Percentiles rank a stretch among this genome's conserved stretches.
These are phyloP conservation scores for Enchytraeus crypticus DNA, from an alignment of 2,888 invertebrate species.

Conservation along the genomic window DNA sequence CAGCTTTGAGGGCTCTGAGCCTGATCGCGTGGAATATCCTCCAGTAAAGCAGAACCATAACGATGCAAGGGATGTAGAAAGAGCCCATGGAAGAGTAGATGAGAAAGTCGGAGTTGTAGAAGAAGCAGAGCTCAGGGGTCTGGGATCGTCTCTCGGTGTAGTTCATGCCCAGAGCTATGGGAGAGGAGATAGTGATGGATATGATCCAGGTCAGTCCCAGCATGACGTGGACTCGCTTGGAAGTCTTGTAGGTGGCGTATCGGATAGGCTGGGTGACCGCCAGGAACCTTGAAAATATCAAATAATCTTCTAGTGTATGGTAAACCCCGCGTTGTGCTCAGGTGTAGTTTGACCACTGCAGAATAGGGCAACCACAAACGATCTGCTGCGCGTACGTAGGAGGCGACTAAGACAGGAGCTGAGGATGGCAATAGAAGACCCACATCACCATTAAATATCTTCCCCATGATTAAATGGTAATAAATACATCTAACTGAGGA, in stretches of 20 bases:
- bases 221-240: slow-evolving; percentile 76
- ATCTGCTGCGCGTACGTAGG: no score
- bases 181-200: slow-evolving; percentile 86
- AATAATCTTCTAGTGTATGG: background rate
- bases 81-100: slow-evolving; percentile 95
- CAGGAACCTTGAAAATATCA: slow-evolving; percentile 68
- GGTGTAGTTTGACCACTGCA: no score
- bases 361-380: no score
- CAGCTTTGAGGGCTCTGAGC: slow-evolving; percentile 35
- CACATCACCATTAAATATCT: no score
- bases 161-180: slow-evolving; percentile 90
- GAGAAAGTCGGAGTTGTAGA: slow-evolving; percentile 96
- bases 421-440: no score
- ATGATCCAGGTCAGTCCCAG: slow-evolving; percentile 92
- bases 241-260: slow-evolving; percentile 94
- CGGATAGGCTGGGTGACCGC: slow-evolving; percentile 98
- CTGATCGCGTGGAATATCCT: slow-evolving; percentile 82
- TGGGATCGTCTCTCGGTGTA: slow-evolving; percentile 24
- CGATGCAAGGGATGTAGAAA: slow-evolving; percentile 93
- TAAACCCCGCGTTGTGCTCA: background rate
- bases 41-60: slow-evolving; percentile 96
- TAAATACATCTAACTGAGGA: no score
- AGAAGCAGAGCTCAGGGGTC: slow-evolving; percentile 57
- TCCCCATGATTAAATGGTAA: no score
- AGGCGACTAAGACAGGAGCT: no score